Base-by-base conservation (phyloP, 2,888 invertebrate species). In the Eurois occulta region DNA sequence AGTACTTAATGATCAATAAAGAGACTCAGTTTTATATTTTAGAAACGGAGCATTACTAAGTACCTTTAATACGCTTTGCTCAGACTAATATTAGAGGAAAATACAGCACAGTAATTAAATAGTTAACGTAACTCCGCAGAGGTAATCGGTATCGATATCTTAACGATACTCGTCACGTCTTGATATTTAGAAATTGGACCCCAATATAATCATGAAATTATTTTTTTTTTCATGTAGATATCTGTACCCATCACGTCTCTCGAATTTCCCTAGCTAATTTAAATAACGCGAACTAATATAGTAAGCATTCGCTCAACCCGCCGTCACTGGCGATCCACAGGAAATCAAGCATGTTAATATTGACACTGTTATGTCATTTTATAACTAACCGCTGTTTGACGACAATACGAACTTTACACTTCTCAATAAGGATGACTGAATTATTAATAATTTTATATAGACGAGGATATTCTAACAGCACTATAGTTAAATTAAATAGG, bases 331-430 rank as follows among this genome's bases (percentile, higher is more conserved):
- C 52, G 60, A 78, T 80, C 52, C 60, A 60, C 55, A 81, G 78
- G 78, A 77, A 78, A 86, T 74, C 76, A 24, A 70, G 52, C 75
- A 43, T 66, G 38, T 67, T 77, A 64, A 43, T 66, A 28, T 73
- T 77, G 67, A 46, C 71, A 58, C 28, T 80, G 65, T 81, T 87
- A 85, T 83, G 78, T 80, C 35, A 86, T 71, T 68, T 86, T 75
- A 86, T 73, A 81, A 18, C 32, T 41, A 75, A 76, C 55, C 58
- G 24, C 75, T 67, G n/a, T 48, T 69, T 80, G 16, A 62, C 43
- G n/a, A 67, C 18, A 41, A 35, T 48, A 28, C n/a, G 58, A 60
- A 62, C 71, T 62, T 75, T 75, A 66, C 60, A 62, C 52, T 66
- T 60, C 69, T 77, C 55, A 71, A 81, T 72, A 81, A 81, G 43